Base-by-base conservation (phyloP, 2,113 vertebrate species). In the Planiliza haematocheilus region DNA sequence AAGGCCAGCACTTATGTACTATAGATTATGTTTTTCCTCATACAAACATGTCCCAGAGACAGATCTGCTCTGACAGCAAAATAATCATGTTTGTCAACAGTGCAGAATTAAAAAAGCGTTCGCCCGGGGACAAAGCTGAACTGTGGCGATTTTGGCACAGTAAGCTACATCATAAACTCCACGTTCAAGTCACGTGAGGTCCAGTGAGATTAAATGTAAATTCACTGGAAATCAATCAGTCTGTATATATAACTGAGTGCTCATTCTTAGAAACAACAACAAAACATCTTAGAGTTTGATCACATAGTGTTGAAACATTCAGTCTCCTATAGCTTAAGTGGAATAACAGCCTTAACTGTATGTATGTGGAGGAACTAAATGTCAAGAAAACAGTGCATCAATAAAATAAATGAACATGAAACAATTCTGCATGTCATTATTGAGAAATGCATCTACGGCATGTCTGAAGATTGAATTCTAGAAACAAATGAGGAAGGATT, bases 71-170 rank as follows among this genome's bases (percentile, higher is more conserved):
- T 17, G 52, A 71, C 48, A 62, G 68, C 52, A 56, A 24, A 60
- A 53, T 74, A 79, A 80, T 82, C 64, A 53, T 81, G 74, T 88
- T 77, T 77, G 74, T 82, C 14, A 37, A 64, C 39, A 8, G 38
- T 66, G 56, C 53, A 67, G 68, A 68, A 73, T 77, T 76, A 81
- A 50, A 65, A 42, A 80, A 58, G 9, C 1, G 10, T 43, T 7
- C 20, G 74, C 62, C 42, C 4, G 7, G 81, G 73, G 77, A 65
- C 37, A 2, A 16, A 61, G 45, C 55, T 73, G 68, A 84, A 59
- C 71, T 38, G 50, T 58, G 62, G 49, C 49, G 67, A 84, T 81
- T 81, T 81, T 76, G 74, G 62, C 58, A 72, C 52, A 64, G 34
- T 57, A 67, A 64, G 73, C 53, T 59, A 41, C 77, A 61, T 77